A percentile compares a stretch with the other conserved stretches of the same genome.
phyloP scores from a whole-genome alignment of 2,888 invertebrate species.

The Tricholauxania praeusta region DNA sequence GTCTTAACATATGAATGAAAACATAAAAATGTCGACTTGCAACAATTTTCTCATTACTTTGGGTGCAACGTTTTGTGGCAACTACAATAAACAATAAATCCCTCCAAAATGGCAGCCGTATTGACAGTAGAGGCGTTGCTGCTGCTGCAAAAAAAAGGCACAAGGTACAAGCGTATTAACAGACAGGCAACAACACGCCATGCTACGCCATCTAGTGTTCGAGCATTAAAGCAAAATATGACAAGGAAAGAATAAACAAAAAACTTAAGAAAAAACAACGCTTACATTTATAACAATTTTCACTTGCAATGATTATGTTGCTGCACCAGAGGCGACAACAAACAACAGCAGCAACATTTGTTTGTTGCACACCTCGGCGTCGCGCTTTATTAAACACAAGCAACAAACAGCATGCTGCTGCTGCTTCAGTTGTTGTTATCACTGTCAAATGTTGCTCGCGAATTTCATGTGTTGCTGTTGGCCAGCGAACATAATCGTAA shows the following conservation, averaged over 20 bases:
- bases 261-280: background rate
- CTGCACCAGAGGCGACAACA: conserved; percentile 40
- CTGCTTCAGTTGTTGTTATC: conserved; percentile 41
- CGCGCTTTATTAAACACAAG: background rate
- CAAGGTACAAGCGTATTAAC: conserved; percentile 8
- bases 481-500: conserved; percentile 60
- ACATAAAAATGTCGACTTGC: conserved; percentile 61
- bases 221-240: conserved; percentile 4
- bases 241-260: background rate
- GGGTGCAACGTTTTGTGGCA: conserved; percentile 60
- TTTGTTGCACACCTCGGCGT: conserved; percentile 17
- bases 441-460: conserved; percentile 37
- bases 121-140: conserved; percentile 28
- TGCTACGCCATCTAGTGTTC: conserved; percentile 42
- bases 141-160: background rate
- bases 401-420: conserved; percentile 7
- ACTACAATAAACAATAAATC: conserved; percentile 66
- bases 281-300: conserved; percentile 60
- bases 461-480: conserved; percentile 45
- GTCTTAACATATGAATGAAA: conserved; percentile 56
- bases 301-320: conserved; percentile 56
- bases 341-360: conserved; percentile 36
- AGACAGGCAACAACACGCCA: conserved; percentile 2
- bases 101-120: conserved; percentile 50
- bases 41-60: conserved; percentile 60